Base-by-base conservation (phyloP, 2,113 vertebrate genomes). In the Callorhinus ursinus region DNA sequence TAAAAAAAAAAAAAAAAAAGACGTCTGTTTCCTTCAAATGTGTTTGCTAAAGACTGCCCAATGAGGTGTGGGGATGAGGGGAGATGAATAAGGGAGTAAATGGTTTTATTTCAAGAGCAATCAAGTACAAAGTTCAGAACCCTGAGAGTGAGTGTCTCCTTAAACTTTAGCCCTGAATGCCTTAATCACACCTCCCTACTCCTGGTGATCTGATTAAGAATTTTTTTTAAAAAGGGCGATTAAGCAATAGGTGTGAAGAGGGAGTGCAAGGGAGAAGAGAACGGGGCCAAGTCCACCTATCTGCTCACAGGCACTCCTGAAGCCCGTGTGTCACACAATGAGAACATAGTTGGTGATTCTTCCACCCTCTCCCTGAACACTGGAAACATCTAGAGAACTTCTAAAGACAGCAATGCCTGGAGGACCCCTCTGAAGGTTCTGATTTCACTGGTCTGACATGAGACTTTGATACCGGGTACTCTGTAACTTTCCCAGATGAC, bases 271-370 rank as follows among this genome's bases (percentile, higher is more conserved):
- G 6, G 67, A 86, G 53, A 33, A 65, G 74, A 93, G 46, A 59
- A 26, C 5, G 31, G 0, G 2, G 13, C 7, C 11, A 55, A 1
- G 21, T 2, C 1, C 22, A 65, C 46, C 46, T 8, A 39, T 19
- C 19, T 18, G 9, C 39, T 80, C 61, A 79, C 69, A 61, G 39
- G 10, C 19, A 28, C 55, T 28, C 57, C 46, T 12, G 59, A 63
- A 77, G 13, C 7, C 10, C 22, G 1, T 31, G 18, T 39, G 51
- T 42, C 59, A 72, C 19, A 39, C 13, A 28, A 18, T 24, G 16
- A 87, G 79, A 57, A n/a, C 86, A 36, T 0, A 7, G 16, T 12
- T 9, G 31, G 42, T 33, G 51, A 19, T 36, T 26, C 36, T 42
- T n/a, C n/a, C n/a, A 42, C 8, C 19, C 14, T 39, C 15, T 46